Percentiles rank a stretch among this genome's conserved stretches.
Conservation (phyloP, 2,113 vertebrate species). For the Pholis gunnellus region DNA sequence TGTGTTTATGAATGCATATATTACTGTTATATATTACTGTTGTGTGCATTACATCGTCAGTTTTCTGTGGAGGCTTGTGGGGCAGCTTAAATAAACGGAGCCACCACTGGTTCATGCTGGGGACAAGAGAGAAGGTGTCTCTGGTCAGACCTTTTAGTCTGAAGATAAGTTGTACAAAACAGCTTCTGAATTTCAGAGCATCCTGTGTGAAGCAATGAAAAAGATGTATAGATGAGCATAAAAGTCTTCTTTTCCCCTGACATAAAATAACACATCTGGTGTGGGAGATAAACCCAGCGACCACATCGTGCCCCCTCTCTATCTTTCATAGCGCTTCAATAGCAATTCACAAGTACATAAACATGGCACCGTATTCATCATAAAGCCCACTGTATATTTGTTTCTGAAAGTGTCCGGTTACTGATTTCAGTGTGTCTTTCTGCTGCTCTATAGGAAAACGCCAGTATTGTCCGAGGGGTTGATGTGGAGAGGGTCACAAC, state of each 20-base stretch:
- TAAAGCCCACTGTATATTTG: background rate
- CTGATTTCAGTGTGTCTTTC: background rate
- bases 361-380: background rate
- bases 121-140: background rate
- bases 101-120: background rate
- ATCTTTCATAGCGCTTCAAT: background rate
- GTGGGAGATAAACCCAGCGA: background rate
- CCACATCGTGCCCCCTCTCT: background rate
- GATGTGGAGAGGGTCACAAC: constrained; percentile 84
- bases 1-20: background rate
- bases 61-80: background rate
- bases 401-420: background rate
- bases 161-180: background rate
- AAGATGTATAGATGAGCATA: background rate
- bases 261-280: background rate
- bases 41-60: no score
- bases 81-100: background rate
- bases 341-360: background rate
- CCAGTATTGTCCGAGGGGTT: constrained; percentile 80
- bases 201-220: background rate
- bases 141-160: background rate
- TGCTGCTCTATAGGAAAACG: constrained; percentile 79
- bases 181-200: background rate
- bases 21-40: background rate
- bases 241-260: background rate